Evolutionary conservation across 2,113 vertebrate species (phyloP).

Genomic region (Proteles cristata): DNA sequence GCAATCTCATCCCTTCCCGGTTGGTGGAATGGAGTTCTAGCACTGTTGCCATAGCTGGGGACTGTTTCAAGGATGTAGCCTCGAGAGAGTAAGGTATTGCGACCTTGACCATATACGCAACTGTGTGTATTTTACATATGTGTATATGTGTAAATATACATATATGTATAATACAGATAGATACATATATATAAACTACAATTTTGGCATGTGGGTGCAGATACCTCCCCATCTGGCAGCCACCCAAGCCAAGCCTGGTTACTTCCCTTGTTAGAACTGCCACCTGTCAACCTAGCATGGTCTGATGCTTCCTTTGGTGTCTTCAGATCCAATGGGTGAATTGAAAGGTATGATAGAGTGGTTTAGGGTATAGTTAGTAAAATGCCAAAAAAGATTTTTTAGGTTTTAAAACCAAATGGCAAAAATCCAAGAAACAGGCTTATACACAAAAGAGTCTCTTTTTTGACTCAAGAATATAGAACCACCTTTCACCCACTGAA

Average conservation of each 20-base stretch:
- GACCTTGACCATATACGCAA: neutral
- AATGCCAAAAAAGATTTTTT: neutral
- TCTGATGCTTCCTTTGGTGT: neutral
- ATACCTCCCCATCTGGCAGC: too few relatives aligned
- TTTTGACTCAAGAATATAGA: neutral
- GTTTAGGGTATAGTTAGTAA: neutral
- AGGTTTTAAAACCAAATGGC: neutral
- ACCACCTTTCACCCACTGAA: neutral
- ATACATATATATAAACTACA: neutral
- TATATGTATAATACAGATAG: neutral
- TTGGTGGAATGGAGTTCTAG: neutral
- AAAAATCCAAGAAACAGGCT: neutral
- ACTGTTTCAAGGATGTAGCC: neutral
- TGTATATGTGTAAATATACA: neutral
- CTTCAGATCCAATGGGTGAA: neutral
- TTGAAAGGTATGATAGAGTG: neutral
- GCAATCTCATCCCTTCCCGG: too few relatives aligned
- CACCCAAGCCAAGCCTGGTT: neutral
- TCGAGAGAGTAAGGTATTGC: neutral
- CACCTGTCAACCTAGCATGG: neutral
- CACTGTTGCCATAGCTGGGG: neutral
- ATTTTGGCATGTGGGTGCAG: neutral
- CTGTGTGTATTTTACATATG: neutral
- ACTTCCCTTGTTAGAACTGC: neutral
- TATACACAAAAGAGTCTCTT: neutral